phyloP scores from a whole-genome alignment of 2,797 vertebrate species.

The Helostoma temminkii region DNA sequence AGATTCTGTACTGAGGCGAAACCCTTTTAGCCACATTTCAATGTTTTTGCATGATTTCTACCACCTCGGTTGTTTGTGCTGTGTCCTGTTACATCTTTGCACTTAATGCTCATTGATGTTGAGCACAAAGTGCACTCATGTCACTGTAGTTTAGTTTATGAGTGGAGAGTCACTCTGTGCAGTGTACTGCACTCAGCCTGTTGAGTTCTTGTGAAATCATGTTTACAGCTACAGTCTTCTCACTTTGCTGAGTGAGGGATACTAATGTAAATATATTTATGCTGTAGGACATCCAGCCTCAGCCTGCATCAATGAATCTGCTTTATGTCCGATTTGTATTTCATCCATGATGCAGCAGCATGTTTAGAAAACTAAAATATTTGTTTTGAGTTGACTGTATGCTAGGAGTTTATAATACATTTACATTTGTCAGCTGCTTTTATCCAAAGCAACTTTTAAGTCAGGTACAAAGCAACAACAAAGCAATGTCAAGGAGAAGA shows the following conservation, averaged over 20 bases:
- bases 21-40: background rate
- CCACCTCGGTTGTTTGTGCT: conserved; percentile 6
- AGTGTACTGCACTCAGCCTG: conserved; percentile 14
- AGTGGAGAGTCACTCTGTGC: conserved; percentile 10
- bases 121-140: conserved; percentile 1
- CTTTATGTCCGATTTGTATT: background rate
- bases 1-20: too few species aligned
- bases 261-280: conserved; percentile 24
- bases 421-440: too few species aligned
- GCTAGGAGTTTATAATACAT: too few species aligned
- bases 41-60: background rate
- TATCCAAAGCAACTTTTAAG: too few species aligned
- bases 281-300: conserved; percentile 15
- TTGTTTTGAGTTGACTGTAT: too few species aligned
- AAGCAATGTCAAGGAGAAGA: too few species aligned
- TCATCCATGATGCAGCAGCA: too few species aligned
- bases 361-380: too few species aligned
- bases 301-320: background rate
- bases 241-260: conserved; percentile 8
- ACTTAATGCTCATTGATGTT: background rate
- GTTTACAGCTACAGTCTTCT: conserved; percentile 14
- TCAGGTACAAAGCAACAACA: too few species aligned
- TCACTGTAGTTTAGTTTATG: conserved; percentile 6
- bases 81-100: conserved; percentile 1
- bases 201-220: background rate